Evolutionary conservation across 2,113 vertebrate species (phyloP).

Genomic region (Corythoichthys intestinalis): DNA sequence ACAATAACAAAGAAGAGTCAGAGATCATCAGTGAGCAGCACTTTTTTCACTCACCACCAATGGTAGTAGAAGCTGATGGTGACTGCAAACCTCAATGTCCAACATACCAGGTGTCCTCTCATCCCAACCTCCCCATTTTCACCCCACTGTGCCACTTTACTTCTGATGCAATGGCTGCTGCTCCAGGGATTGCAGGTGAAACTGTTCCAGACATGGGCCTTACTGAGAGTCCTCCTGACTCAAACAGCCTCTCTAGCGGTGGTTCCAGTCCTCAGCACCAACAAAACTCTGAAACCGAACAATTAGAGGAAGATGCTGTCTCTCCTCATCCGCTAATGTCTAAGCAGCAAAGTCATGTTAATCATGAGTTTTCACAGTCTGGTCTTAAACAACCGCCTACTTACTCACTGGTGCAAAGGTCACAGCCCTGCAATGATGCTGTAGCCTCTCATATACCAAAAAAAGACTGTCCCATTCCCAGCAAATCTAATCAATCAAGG

Average conservation of each 20-base stretch:
- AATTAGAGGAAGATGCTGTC: conserved; percentile 13
- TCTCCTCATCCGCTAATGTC: conserved; percentile 9
- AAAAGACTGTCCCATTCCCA: neutral
- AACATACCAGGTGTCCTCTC: conserved; percentile 11
- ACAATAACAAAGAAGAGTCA: conserved; percentile 6
- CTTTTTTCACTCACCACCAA: neutral
- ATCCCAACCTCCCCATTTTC: conserved; percentile 2
- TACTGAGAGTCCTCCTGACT: conserved; percentile 40
- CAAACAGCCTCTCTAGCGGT: conserved; percentile 11
- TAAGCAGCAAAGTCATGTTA: neutral
- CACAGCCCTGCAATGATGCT: conserved; percentile 1
- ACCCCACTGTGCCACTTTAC: conserved; percentile 26
- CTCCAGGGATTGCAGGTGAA: conserved; percentile 47
- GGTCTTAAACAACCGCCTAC: neutral
- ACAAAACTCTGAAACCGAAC: neutral
- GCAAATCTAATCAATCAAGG: neutral
- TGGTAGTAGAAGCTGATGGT: neutral
- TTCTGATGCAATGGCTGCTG: conserved; percentile 14
- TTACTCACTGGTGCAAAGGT: conserved; percentile 11
- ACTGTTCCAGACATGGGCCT: conserved; percentile 49
- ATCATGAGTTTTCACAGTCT: neutral
- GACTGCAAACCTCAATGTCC: conserved; percentile 6
- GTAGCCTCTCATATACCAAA: neutral
- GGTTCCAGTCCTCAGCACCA: conserved; percentile 15
- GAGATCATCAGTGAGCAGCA: neutral